Percentiles rank a stretch among this genome's conserved stretches.
Evolutionary conservation across 2,797 vertebrate genomes (phyloP).

Genomic region (Calcarius lapponicus): DNA sequence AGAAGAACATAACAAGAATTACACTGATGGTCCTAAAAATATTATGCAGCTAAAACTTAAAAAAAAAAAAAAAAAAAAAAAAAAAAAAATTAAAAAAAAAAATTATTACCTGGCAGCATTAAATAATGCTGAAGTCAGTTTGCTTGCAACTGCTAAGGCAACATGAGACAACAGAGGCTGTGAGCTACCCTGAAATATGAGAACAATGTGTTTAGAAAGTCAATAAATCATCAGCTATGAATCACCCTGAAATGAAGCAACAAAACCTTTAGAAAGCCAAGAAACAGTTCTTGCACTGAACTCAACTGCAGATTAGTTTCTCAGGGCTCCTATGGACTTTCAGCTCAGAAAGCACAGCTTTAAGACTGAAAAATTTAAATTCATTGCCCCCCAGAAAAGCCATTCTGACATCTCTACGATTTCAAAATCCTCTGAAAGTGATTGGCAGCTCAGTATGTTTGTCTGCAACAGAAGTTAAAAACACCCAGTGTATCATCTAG

Average conservation of each 20-base stretch:
- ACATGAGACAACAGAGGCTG: slow-evolving; percentile 96
- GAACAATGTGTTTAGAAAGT: background rate
- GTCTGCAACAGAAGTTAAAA: slow-evolving; percentile 43
- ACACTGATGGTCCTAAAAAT: background rate
- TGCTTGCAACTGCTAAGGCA: slow-evolving; percentile 96
- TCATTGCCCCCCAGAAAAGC: slow-evolving; percentile 25
- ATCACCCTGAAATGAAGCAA: slow-evolving; percentile 79
- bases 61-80: background rate
- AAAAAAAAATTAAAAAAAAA: background rate
- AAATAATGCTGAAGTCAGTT: slow-evolving; percentile 96
- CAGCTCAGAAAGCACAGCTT: slow-evolving; percentile 28
- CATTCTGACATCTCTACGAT: slow-evolving; percentile 21
- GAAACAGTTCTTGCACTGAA: slow-evolving; percentile 37
- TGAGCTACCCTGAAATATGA: slow-evolving; percentile 86
- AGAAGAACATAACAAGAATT: background rate
- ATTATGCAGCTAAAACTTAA: background rate
- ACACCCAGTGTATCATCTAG: background rate
- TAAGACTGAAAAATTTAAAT: slow-evolving; percentile 46
- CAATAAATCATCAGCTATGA: slow-evolving; percentile 72
- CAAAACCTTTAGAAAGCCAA: background rate
- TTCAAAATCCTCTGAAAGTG: slow-evolving; percentile 42
- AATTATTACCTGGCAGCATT: slow-evolving; percentile 91
- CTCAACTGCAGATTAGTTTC: slow-evolving; percentile 30
- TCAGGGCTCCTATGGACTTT: slow-evolving; percentile 11
- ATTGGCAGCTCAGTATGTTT: slow-evolving; percentile 1